phyloP scores from a whole-genome alignment of 1,140 invertebrate species.

The Cyrtorhinus lividipennis region DNA sequence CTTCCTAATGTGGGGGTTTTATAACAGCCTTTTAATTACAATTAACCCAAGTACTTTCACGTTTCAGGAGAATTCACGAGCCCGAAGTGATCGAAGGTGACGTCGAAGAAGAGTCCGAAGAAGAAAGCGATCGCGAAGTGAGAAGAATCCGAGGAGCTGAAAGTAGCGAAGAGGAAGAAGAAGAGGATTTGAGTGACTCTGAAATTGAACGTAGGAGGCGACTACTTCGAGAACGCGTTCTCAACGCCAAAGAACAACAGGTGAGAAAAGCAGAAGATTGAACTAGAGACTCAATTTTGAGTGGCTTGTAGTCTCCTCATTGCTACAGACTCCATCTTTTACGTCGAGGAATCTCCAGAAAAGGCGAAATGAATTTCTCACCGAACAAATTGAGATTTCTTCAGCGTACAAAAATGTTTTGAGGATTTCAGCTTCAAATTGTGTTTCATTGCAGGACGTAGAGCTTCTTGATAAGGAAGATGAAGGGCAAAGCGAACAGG shows the following conservation, averaged over 20 bases:
- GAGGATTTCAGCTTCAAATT: too few species aligned
- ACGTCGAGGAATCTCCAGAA: too few species aligned
- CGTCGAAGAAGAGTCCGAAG: slow-evolving; percentile 34
- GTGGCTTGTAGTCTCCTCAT: not conserved
- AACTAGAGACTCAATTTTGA: too few species aligned
- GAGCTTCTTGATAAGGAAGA: slow-evolving; percentile 46
- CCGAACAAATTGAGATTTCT: too few species aligned
- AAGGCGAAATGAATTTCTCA: too few species aligned
- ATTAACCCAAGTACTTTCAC: too few species aligned
- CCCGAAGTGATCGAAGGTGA: slow-evolving; percentile 60
- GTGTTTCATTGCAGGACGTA: slow-evolving; percentile 26
- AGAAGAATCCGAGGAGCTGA: slow-evolving; percentile 38
- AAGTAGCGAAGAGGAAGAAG: slow-evolving; percentile 46
- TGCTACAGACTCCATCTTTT: too few species aligned
- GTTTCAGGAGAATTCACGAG: slow-evolving; percentile 43
- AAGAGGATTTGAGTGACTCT: slow-evolving; percentile 55
- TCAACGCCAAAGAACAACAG: slow-evolving; percentile 50
- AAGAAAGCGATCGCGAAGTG: slow-evolving; percentile 35
- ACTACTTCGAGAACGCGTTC: slow-evolving; percentile 47
- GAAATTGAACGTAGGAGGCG: slow-evolving; percentile 70
- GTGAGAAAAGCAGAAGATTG: too few species aligned
- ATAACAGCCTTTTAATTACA: too few species aligned
- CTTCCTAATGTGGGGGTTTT: too few species aligned
- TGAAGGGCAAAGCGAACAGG: slow-evolving; percentile 46
- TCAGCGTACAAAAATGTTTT: too few species aligned